Percentiles rank a stretch among this genome's conserved stretches.
phyloP scores from a whole-genome alignment of 2,888 invertebrate genomes.

The Blastobasis lacticolella region DNA sequence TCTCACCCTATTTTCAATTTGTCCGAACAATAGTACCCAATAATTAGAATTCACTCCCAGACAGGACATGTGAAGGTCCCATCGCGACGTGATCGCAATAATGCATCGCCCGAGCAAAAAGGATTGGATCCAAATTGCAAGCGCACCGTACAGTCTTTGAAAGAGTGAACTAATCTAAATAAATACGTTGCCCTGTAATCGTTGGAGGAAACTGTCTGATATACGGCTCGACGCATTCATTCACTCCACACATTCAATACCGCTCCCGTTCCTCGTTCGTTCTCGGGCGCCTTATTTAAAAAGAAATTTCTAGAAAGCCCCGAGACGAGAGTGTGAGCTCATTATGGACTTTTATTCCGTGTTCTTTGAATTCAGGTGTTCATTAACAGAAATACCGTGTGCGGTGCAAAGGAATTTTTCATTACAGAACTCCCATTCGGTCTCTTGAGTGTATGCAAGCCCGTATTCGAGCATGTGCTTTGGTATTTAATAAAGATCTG shows the following conservation, averaged over 20 bases:
- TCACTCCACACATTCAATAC: slow-evolving; percentile 3
- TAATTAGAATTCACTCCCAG: too few relatives aligned
- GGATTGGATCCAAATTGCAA: neutral
- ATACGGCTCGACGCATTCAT: neutral
- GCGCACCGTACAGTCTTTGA: too few relatives aligned
- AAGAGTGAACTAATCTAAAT: too few relatives aligned
- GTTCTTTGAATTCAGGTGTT: slow-evolving; percentile 48
- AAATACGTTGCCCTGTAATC: too few relatives aligned
- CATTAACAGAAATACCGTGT: slow-evolving; percentile 34
- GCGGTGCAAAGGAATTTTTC: slow-evolving; percentile 60
- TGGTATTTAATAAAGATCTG: too few relatives aligned
- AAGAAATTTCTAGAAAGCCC: slow-evolving; percentile 45
- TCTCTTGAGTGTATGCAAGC: slow-evolving; percentile 16
- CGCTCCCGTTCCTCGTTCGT: slow-evolving; percentile 3
- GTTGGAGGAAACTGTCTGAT: neutral
- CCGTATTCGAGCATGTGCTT: too few relatives aligned
- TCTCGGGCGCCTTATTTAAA: slow-evolving; percentile 26
- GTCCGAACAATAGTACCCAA: too few relatives aligned
- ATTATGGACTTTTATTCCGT: slow-evolving; percentile 44
- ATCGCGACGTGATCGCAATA: too few relatives aligned
- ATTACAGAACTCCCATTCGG: slow-evolving; percentile 48
- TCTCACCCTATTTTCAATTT: too few relatives aligned
- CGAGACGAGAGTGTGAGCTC: slow-evolving; percentile 48
- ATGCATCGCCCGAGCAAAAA: neutral
- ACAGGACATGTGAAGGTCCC: too few relatives aligned